These are phyloP conservation scores for Agonopterix subpropinquella DNA, from an alignment of 2,888 invertebrate genomes.

Conservation along the genomic window DNA sequence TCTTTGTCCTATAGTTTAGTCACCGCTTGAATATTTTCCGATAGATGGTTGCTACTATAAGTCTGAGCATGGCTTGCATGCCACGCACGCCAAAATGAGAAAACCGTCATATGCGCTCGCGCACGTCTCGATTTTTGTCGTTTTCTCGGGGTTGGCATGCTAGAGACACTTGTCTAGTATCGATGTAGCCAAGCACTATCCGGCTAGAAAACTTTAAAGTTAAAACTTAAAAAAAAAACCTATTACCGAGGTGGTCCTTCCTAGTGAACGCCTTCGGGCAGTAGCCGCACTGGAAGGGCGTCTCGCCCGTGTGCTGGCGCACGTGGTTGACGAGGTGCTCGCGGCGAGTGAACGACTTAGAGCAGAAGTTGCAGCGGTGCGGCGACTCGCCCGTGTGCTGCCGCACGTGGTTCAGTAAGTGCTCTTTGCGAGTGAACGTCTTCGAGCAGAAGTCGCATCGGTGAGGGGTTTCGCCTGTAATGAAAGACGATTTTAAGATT, in stretches of 20 bases:
- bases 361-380: conserved; percentile 89
- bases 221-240: neutral
- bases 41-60: too few species aligned
- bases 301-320: conserved; percentile 85
- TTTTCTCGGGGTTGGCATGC: too few species aligned
- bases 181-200: too few species aligned
- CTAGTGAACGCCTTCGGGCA: conserved; percentile 91
- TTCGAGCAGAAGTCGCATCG: conserved; percentile 87
- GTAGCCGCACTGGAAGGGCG: conserved; percentile 87
- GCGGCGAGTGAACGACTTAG: conserved; percentile 90
- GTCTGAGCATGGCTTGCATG: too few species aligned
- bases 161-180: too few species aligned
- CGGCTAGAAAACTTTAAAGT: too few species aligned
- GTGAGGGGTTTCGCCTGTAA: conserved; percentile 82
- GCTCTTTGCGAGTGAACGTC: conserved; percentile 86
- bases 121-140: too few species aligned
- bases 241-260: conserved; percentile 83
- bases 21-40: too few species aligned
- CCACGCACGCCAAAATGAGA: too few species aligned
- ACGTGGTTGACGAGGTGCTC: conserved; percentile 92
- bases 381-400: conserved; percentile 89
- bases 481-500: neutral
- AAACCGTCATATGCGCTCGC: too few species aligned
- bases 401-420: conserved; percentile 84
- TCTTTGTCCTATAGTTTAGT: too few species aligned